Percentiles rank a stretch among this genome's conserved stretches.
Conservation (phyloP, 2,113 vertebrate species). For the Arothron firmamentum region DNA sequence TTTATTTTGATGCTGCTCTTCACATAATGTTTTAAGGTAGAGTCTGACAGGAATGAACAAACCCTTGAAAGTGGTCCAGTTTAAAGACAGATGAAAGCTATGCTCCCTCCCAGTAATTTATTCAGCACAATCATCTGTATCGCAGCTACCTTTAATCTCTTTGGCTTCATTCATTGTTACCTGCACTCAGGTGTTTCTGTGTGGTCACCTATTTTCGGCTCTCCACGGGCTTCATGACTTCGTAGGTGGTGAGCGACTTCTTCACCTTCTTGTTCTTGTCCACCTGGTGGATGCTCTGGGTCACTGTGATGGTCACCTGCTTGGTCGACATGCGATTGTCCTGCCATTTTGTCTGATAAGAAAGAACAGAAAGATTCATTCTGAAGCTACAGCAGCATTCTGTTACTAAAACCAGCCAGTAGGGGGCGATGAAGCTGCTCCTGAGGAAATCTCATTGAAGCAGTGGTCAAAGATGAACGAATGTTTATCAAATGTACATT, state of each 20-base stretch:
- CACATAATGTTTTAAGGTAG: no score
- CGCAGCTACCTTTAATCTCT: conserved; percentile 2
- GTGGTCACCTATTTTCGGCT: conserved; percentile 48
- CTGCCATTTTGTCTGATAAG: conserved; percentile 74
- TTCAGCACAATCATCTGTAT: not conserved
- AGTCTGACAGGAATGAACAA: no score
- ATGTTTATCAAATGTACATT: no score
- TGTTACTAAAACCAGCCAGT: no score
- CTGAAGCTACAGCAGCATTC: not conserved
- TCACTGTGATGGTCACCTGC: conserved; percentile 80
- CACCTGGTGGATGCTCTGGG: conserved; percentile 77
- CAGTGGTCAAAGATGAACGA: no score
- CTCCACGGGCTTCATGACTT: conserved; percentile 72
- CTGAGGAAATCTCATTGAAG: no score
- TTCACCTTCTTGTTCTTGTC: conserved; percentile 76
- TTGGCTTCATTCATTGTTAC: conserved; percentile 10
- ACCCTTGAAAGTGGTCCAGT: no score
- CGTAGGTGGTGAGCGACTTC: conserved; percentile 74
- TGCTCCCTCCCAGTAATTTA: conserved; percentile 11
- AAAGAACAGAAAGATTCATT: not conserved
- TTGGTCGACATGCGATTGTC: conserved; percentile 79
- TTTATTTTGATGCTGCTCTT: no score
- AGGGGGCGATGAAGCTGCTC: no score
- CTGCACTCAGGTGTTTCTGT: conserved; percentile 38
- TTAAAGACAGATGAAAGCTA: no score